Percentiles rank a stretch among this genome's conserved stretches.
Conservation (phyloP, 1,140 invertebrate genomes). For the Charaxes varanes region DNA sequence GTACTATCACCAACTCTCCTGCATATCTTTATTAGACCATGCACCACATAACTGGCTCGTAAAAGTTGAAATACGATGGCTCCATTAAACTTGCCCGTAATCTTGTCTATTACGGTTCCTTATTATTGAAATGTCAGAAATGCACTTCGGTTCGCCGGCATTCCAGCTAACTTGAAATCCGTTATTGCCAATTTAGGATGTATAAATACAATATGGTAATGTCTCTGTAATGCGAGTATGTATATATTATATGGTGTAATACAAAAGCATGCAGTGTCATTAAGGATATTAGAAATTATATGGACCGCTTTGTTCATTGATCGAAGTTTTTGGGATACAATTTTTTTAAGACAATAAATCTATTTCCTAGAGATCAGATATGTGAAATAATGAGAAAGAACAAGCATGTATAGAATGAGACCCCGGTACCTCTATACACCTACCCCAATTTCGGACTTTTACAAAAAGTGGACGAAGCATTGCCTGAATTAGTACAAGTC, state of each 20-base stretch:
- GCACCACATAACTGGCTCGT: background rate
- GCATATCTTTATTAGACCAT: background rate
- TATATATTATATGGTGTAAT: background rate
- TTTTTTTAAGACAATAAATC: no score
- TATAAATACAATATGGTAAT: constrained; percentile 1
- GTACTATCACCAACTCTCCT: no score
- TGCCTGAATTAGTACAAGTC: background rate
- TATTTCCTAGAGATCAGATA: no score
- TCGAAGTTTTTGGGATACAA: no score
- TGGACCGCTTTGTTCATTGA: no score
- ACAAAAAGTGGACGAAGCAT: no score
- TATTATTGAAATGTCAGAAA: constrained; percentile 7
- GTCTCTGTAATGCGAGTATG: no score
- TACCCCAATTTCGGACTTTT: no score
- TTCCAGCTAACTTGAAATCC: background rate
- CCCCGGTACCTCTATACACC: no score
- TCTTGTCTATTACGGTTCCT: constrained; percentile 2
- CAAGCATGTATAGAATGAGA: no score
- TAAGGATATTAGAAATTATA: no score
- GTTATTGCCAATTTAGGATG: constrained; percentile 9
- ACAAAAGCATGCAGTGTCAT: background rate
- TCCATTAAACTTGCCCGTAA: background rate
- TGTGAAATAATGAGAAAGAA: no score
- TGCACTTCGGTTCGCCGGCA: constrained; percentile 4
- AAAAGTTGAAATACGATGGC: background rate